These are phyloP conservation scores for Jaculus jaculus DNA, from an alignment of 2,113 vertebrate genomes.

Conservation along the genomic window DNA sequence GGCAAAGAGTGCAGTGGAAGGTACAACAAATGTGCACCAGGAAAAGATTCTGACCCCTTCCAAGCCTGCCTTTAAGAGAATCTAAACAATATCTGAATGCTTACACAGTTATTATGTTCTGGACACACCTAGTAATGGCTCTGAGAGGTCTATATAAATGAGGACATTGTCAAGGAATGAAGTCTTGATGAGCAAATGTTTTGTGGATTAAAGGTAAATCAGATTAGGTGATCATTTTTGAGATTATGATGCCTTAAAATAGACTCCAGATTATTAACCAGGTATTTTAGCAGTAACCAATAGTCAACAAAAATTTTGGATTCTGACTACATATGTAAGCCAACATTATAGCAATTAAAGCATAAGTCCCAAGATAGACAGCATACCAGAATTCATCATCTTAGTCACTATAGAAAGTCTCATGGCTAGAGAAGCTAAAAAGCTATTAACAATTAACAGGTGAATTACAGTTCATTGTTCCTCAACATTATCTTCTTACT, in stretches of 20 bases:
- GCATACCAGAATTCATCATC: neutral
- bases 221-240: neutral
- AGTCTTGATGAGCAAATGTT: neutral
- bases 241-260: neutral
- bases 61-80: neutral
- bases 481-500: neutral
- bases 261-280: neutral
- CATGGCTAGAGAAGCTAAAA: neutral
- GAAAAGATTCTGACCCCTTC: too few species aligned
- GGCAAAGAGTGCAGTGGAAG: neutral
- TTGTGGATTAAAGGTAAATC: neutral
- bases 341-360: neutral
- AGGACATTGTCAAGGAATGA: neutral
- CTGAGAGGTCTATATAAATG: neutral
- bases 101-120: neutral
- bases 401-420: neutral
- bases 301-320: neutral
- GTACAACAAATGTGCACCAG: neutral
- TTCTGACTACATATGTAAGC: neutral
- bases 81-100: neutral
- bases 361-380: neutral
- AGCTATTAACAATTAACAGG: slow-evolving; percentile 6
- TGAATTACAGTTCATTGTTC: neutral
- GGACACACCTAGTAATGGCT: neutral
- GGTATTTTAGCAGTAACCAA: neutral